These are phyloP conservation scores for Leptopterna dolabrata DNA, from an alignment of 2,888 invertebrate species.

Conservation along the genomic window DNA sequence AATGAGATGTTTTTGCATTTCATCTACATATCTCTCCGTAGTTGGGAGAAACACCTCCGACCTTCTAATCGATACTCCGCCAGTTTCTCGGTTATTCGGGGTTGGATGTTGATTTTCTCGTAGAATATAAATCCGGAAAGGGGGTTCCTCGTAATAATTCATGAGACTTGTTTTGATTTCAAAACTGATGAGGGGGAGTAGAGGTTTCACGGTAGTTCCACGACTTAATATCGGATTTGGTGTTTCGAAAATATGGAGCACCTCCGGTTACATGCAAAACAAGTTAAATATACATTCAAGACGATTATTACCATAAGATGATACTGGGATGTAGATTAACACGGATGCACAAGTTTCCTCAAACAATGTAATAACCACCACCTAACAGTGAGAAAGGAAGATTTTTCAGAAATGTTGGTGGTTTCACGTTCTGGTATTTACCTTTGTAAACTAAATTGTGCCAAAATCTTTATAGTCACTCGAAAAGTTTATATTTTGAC, in stretches of 20 bases:
- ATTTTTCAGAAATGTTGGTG: no score
- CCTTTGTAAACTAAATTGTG: no score
- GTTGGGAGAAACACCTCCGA: not conserved
- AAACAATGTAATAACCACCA: no score
- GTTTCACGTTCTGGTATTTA: no score
- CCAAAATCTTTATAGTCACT: no score
- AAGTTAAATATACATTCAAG: not conserved
- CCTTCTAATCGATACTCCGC: not conserved
- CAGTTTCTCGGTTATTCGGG: not conserved
- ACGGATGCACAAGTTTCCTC: no score
- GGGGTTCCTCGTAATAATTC: not conserved
- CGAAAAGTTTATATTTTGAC: no score
- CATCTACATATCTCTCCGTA: not conserved
- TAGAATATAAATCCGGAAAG: not conserved
- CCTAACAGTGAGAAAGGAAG: no score
- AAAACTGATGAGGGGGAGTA: not conserved
- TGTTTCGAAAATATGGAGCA: not conserved
- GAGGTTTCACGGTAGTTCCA: not conserved
- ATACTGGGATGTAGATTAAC: not conserved
- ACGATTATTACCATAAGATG: not conserved
- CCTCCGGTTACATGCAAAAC: not conserved
- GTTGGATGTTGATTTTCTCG: not conserved
- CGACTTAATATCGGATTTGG: not conserved
- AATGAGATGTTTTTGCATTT: conserved; percentile 41
- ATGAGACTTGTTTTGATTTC: not conserved